A percentile compares a stretch with the other conserved stretches of the same genome.
Conservation (phyloP, 1,140 invertebrate species). For the Lordiphosa mommai region DNA sequence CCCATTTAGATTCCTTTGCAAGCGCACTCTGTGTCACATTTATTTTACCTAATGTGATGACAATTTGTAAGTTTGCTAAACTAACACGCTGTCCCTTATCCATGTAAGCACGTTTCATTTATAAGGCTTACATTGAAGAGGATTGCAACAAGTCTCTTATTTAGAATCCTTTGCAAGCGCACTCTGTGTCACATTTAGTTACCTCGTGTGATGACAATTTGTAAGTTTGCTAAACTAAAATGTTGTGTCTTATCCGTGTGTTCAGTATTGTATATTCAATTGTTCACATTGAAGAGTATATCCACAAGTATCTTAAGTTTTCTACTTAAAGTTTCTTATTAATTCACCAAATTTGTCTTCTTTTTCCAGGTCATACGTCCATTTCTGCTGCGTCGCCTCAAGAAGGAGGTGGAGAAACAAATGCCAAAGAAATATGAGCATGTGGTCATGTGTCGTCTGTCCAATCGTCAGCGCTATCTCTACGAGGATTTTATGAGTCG, state of each 20-base stretch:
- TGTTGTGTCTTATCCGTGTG: slow-evolving; percentile 57
- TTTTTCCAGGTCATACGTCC: slow-evolving; percentile 94
- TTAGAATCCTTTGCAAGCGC: slow-evolving; percentile 29
- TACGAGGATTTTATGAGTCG: slow-evolving; percentile 99
- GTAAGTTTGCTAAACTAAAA: slow-evolving; percentile 58
- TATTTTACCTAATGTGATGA: slow-evolving; percentile 43
- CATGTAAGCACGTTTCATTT: slow-evolving; percentile 23
- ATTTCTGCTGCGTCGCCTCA: slow-evolving; percentile 96
- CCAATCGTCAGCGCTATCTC: slow-evolving; percentile 97
- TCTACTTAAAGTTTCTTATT: not conserved
- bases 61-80: slow-evolving; percentile 69
- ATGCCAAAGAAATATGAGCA: slow-evolving; percentile 99
- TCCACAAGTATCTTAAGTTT: slow-evolving; percentile 31
- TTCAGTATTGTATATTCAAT: not conserved
- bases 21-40: slow-evolving; percentile 68
- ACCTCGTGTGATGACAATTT: slow-evolving; percentile 63
- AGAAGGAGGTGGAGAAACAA: slow-evolving; percentile 99
- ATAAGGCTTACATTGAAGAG: slow-evolving; percentile 44
- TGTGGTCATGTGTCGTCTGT: slow-evolving; percentile 96
- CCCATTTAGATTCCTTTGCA: slow-evolving; percentile 4
- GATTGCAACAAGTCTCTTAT: slow-evolving; percentile 30
- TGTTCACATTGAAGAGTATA: slow-evolving; percentile 47
- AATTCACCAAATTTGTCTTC: no score
- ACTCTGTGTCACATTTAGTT: slow-evolving; percentile 61
- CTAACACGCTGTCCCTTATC: slow-evolving; percentile 47